phyloP scores from a whole-genome alignment of 2,888 invertebrate genomes.

The Mesodorylaimus sp. region DNA sequence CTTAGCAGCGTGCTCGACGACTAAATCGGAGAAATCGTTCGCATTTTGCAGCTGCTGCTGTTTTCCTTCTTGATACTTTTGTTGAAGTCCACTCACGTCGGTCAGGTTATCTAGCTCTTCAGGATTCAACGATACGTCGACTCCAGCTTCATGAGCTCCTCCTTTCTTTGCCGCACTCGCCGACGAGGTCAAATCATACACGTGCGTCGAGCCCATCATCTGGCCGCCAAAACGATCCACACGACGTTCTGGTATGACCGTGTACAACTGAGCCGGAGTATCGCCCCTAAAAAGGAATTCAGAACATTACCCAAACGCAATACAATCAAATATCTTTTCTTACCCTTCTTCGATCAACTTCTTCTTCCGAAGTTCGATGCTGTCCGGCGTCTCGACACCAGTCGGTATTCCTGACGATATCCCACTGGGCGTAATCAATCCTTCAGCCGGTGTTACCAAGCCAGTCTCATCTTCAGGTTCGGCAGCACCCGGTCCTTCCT shows the following conservation, averaged over 20 bases:
- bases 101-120: constrained; percentile 83
- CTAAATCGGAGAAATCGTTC: constrained; percentile 93
- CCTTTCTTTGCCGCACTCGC: constrained; percentile 23
- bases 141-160: constrained; percentile 33
- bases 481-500: constrained; percentile 17
- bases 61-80: constrained; percentile 79
- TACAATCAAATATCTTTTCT: neutral
- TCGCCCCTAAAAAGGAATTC: constrained; percentile 47
- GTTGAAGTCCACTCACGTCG: constrained; percentile 79
- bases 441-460: constrained; percentile 75
- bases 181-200: constrained; percentile 69
- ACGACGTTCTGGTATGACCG: constrained; percentile 81
- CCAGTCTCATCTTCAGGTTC: constrained; percentile 50
- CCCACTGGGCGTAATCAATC: constrained; percentile 32
- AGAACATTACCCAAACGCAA: neutral
- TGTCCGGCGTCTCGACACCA: constrained; percentile 82
- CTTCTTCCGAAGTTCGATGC: constrained; percentile 88
- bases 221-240: constrained; percentile 51
- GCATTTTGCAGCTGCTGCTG: constrained; percentile 56
- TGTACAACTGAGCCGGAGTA: constrained; percentile 81
- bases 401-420: constrained; percentile 23
- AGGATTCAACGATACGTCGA: constrained; percentile 88
- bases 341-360: constrained; percentile 81
- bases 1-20: constrained; percentile 88
- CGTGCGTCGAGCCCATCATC: constrained; percentile 88